These are phyloP conservation scores for Brachionus rubens DNA, from an alignment of 1,140 invertebrate species.

Conservation along the genomic window DNA sequence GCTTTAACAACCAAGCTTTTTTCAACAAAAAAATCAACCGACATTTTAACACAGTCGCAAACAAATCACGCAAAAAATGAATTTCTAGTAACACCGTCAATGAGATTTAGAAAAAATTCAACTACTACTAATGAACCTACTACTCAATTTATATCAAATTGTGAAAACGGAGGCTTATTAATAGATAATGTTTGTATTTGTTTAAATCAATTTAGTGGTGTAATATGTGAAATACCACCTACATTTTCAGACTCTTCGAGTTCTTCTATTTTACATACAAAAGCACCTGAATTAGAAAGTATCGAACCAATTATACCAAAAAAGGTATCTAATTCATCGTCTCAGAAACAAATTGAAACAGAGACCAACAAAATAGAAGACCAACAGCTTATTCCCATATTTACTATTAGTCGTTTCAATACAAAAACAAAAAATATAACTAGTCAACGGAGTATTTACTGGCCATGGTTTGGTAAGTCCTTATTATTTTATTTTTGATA, in stretches of 20 bases:
- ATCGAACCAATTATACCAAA: neutral
- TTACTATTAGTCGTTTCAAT: slow-evolving; percentile 31
- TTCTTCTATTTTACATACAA: neutral
- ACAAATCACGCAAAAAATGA: neutral
- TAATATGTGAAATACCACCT: slow-evolving; percentile 27
- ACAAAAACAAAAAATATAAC: slow-evolving; percentile 5
- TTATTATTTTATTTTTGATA: neutral
- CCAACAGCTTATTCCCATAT: neutral
- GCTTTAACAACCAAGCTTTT: too few species aligned
- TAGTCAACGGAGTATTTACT: slow-evolving; percentile 5
- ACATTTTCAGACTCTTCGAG: slow-evolving; percentile 5
- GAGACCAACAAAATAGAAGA: neutral
- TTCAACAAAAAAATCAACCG: too few species aligned
- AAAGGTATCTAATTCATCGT: neutral
- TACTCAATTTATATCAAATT: neutral
- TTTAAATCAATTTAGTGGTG: slow-evolving; percentile 29
- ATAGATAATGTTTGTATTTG: slow-evolving; percentile 40
- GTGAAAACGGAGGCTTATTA: slow-evolving; percentile 44
- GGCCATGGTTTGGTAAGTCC: slow-evolving; percentile 44
- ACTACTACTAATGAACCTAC: neutral
- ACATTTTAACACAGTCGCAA: neutral
- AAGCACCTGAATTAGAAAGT: slow-evolving; percentile 6
- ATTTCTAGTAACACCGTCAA: neutral
- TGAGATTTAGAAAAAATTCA: neutral
- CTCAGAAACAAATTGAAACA: neutral